Evolutionary conservation across 2,888 invertebrate species (phyloP), one percentile per base, ranked within the genome.

Genomic region (Ariolimax columbianus): DNA sequence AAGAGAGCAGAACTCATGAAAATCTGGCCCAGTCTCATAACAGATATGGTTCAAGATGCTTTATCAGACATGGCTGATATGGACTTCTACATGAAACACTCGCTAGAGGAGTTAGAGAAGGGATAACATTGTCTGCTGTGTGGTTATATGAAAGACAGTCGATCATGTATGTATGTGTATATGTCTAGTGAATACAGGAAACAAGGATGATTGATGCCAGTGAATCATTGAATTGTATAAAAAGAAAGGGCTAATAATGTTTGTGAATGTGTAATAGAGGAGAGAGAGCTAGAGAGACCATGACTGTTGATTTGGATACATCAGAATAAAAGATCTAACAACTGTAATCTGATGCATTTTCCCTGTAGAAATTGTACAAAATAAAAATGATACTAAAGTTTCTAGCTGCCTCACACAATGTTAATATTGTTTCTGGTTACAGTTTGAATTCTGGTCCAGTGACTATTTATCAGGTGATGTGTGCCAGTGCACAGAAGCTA

Each of bases 1-100:
- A 93, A 93, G 87, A 89, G 90, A 66, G 87, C 86, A 83, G 91
- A 91, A 86, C 88, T 93, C 73, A 89, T 89, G 80, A 90, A 90
- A 86, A 85, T 92, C 38, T 93, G 93, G 93, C 92, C 93, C 2
- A 88, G 89, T 82, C 89, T 93, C 68, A 91, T 93, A 81, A 87
- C 89, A 82, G 92, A 92, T 86, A 89, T 93, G 90, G 91, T 93
- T 23, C 92, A 91, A 82, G 86, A 88, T 66, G 90, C 92, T 0
- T 88, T 93, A 38, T 82, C 89, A 55, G 93, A 93, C 73, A 91
- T 93, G 92, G 83, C 88, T 23, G 92, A 93, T 84, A 88, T 88
- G 77, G 88, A 90, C 59, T 79, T 89, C 40, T 93, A 93, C 86
- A 92, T 91, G 91, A 92, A 92, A 86, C 89, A 89, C 73, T 91